These are phyloP conservation scores for Reticulitermes speratus DNA, from an alignment of 1,140 invertebrate genomes.

Conservation along the genomic window DNA sequence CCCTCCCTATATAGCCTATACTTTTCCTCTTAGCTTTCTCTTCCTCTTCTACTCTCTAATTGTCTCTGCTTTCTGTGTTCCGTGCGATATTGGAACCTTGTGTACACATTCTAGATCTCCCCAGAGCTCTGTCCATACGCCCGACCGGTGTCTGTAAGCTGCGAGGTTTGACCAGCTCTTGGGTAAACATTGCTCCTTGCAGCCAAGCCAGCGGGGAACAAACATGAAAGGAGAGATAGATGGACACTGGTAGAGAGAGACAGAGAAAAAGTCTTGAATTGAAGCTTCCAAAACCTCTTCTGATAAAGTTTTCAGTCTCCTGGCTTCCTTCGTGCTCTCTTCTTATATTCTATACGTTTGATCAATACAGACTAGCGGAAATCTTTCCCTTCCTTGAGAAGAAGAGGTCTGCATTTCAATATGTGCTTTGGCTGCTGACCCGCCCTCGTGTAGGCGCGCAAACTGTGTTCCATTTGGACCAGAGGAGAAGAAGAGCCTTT, in stretches of 20 bases:
- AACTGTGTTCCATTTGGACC: no score
- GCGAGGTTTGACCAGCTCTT: neutral
- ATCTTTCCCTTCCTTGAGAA: neutral
- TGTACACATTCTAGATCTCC: neutral
- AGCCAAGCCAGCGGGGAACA: neutral
- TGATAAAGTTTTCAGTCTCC: neutral
- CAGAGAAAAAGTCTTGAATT: neutral
- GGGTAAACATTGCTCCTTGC: neutral
- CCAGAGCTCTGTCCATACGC: neutral
- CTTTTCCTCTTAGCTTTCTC: no score
- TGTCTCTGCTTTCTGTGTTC: neutral
- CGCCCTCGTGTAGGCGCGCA: no score
- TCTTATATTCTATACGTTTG: neutral
- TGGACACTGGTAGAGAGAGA: neutral
- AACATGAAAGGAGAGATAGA: neutral
- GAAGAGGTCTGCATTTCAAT: neutral
- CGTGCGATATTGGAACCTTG: slow-evolving; percentile 14
- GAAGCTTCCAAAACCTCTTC: slow-evolving; percentile 18
- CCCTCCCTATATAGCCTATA: no score
- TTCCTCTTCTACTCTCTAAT: no score
- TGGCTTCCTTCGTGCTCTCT: neutral
- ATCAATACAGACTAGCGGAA: neutral
- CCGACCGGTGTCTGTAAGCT: neutral
- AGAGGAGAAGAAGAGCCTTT: no score
- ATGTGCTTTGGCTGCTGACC: neutral